These are phyloP conservation scores for Torymus tubicola DNA, from an alignment of 2,888 invertebrate species.

Conservation along the genomic window DNA sequence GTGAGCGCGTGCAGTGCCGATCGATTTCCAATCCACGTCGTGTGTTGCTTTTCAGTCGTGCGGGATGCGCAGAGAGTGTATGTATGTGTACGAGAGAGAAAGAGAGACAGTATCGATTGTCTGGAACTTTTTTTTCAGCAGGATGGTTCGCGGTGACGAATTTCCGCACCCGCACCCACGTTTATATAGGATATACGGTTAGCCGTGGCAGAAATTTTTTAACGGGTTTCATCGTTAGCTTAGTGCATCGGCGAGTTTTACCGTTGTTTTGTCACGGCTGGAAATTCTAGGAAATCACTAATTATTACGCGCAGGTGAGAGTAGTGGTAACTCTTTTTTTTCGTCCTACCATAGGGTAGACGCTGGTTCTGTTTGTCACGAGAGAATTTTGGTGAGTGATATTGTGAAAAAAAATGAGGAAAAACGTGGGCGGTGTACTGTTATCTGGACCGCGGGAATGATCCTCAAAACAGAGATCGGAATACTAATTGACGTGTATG, in stretches of 20 bases:
- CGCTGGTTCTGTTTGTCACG: neutral
- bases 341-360: neutral
- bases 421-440: neutral
- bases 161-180: neutral
- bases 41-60: too few relatives aligned
- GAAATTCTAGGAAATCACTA: neutral
- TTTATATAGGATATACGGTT: too few relatives aligned
- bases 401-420: neutral
- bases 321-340: neutral
- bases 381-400: neutral
- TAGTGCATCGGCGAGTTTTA: neutral
- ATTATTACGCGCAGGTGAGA: neutral
- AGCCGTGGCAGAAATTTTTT: slow-evolving; percentile 20
- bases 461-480: neutral
- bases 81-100: too few relatives aligned
- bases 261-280: neutral
- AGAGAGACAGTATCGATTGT: too few relatives aligned
- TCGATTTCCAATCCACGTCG: slow-evolving; percentile 36
- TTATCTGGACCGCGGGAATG: neutral
- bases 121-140: too few relatives aligned
- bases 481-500: slow-evolving; percentile 31
- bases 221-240: slow-evolving; percentile 34
- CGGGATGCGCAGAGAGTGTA: too few relatives aligned
- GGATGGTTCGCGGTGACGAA: neutral
- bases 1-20: slow-evolving; percentile 7